Evolutionary conservation across 2,113 vertebrate genomes (phyloP).

Genomic region (Chitala chitala): DNA sequence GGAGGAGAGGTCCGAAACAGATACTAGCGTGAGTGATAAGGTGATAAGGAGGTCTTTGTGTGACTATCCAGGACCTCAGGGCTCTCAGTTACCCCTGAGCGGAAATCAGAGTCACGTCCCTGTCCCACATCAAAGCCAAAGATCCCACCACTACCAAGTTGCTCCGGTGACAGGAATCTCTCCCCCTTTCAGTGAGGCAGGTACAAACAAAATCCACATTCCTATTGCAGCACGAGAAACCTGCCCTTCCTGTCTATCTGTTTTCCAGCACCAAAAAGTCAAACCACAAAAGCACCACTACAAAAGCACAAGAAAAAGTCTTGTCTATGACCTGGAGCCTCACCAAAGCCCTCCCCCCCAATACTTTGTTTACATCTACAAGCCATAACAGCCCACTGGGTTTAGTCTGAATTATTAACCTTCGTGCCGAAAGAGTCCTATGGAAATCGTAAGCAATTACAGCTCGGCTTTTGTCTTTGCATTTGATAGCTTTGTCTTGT

Average conservation of each 20-base stretch:
- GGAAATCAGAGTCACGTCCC: conserved; percentile 31
- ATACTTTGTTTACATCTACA: too few relatives aligned
- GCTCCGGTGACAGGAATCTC: not conserved
- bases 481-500: too few relatives aligned
- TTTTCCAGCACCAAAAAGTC: too few relatives aligned
- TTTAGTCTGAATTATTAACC: not conserved
- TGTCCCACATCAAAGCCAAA: conserved; percentile 35
- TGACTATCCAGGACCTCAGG: not conserved
- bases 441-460: too few relatives aligned
- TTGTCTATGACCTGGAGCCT: not conserved
- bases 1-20: not conserved
- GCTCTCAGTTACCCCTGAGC: conserved; percentile 19
- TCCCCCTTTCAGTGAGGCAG: conserved; percentile 2
- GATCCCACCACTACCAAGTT: not conserved
- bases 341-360: not conserved
- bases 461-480: too few relatives aligned
- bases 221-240: conserved; percentile 3
- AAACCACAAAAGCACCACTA: not conserved
- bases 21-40: not conserved
- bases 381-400: not conserved
- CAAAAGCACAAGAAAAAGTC: too few relatives aligned
- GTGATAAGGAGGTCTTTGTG: conserved; percentile 20
- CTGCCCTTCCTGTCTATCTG: not conserved
- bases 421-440: not conserved
- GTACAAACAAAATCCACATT: not conserved